phyloP scores from a whole-genome alignment of 2,113 vertebrate genomes.

The Apodemus sylvaticus region DNA sequence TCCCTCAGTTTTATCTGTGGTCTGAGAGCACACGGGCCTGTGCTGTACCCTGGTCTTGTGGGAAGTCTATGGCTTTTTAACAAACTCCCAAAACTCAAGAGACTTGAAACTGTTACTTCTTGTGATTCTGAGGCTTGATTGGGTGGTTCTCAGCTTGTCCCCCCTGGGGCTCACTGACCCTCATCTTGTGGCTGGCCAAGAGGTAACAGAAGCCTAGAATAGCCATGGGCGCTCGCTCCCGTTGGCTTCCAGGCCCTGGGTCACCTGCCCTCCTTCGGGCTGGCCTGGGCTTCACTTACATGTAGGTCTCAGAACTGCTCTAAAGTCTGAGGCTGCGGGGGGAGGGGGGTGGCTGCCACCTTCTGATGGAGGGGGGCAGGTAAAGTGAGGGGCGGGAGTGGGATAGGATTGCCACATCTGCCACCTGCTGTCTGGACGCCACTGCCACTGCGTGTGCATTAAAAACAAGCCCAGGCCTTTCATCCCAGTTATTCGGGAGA shows the following conservation, averaged over 20 bases:
- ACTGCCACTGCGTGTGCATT: background rate
- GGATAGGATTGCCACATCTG: background rate
- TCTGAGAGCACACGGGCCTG: background rate
- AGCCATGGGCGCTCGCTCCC: background rate
- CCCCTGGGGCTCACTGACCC: background rate
- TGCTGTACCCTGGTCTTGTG: background rate
- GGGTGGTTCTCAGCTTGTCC: background rate
- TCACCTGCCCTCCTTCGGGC: background rate
- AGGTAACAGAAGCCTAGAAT: background rate
- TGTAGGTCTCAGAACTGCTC: background rate
- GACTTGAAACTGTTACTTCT: background rate
- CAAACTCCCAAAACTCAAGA: background rate
- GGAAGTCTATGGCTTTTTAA: background rate
- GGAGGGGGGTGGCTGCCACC: background rate
- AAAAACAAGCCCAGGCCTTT: background rate
- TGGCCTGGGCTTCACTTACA: background rate
- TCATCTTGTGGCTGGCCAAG: background rate
- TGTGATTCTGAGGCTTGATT: background rate
- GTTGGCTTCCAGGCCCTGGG: background rate
- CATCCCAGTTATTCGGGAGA: background rate
- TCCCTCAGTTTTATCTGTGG: background rate
- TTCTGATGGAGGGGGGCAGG: no score
- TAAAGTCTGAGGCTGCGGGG: background rate
- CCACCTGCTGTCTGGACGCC: background rate
- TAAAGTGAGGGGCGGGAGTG: background rate